Percentiles rank a stretch among this genome's conserved stretches.
Conservation (phyloP, 2,888 invertebrate species). For the Capitulum mitella region DNA sequence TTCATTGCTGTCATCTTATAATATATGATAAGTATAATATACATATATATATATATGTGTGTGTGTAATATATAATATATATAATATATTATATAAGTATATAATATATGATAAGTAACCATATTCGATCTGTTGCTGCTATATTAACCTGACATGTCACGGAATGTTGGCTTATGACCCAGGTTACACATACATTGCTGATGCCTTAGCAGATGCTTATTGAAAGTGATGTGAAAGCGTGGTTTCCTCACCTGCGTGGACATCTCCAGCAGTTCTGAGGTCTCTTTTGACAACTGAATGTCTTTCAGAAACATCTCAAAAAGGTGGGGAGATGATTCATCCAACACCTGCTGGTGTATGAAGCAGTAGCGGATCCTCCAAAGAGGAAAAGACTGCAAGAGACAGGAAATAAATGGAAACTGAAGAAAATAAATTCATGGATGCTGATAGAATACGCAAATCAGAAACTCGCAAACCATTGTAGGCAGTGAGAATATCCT, state of each 20-base stretch:
- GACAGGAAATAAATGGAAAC: background rate
- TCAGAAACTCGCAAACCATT: background rate
- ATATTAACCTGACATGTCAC: too few relatives aligned
- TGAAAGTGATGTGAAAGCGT: background rate
- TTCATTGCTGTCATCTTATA: too few relatives aligned
- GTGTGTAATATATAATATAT: background rate
- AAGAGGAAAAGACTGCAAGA: background rate
- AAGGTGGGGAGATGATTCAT: background rate
- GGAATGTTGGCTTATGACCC: too few relatives aligned
- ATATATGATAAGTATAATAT: too few relatives aligned
- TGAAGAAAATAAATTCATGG: background rate
- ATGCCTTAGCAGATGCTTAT: background rate
- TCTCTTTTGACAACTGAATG: background rate
- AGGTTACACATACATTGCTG: background rate
- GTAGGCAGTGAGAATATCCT: background rate
- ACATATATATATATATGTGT: too few relatives aligned
- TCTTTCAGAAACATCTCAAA: background rate
- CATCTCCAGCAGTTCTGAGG: background rate
- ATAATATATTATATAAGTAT: background rate
- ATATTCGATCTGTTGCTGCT: too few relatives aligned
- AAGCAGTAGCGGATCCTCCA: constrained; percentile 8
- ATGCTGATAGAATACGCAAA: background rate
- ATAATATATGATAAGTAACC: too few relatives aligned
- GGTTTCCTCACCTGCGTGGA: background rate
- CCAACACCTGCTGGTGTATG: constrained; percentile 17